A percentile compares a stretch with the other conserved stretches of the same genome.
phyloP scores from a whole-genome alignment of 2,888 invertebrate genomes.

The Choristoneura rosaceana region DNA sequence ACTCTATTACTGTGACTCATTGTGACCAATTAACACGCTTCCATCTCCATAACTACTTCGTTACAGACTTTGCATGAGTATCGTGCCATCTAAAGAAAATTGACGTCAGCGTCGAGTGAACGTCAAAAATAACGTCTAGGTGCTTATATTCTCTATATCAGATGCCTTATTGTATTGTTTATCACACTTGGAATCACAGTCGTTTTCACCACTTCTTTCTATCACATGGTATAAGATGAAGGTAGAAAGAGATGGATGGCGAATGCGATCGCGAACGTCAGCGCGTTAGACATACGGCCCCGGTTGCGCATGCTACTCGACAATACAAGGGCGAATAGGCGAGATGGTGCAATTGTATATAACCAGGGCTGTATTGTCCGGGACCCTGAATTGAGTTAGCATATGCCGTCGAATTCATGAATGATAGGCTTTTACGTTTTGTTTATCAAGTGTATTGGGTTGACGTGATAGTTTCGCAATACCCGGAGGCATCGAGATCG shows the following conservation, averaged over 20 bases:
- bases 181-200: too few species aligned
- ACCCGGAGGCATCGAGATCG: conserved; percentile 80
- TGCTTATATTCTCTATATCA: too few species aligned
- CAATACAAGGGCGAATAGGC: conserved; percentile 21
- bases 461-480: conserved; percentile 64
- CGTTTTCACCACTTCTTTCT: too few species aligned
- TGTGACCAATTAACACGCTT: conserved; percentile 7
- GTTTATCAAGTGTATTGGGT: conserved; percentile 6
- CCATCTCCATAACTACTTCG: conserved; percentile 17
- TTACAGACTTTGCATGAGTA: conserved; percentile 8
- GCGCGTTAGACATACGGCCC: too few species aligned
- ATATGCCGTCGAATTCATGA: conserved; percentile 11
- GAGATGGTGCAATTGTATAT: conserved; percentile 8
- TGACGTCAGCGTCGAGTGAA: conserved; percentile 21
- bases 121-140: too few species aligned
- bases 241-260: too few species aligned
- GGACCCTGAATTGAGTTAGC: background rate
- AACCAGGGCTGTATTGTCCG: conserved; percentile 20
- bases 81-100: conserved; percentile 35
- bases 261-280: too few species aligned
- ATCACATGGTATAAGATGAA: too few species aligned
- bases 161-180: too few species aligned
- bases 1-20: conserved; percentile 33
- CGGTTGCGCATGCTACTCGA: background rate
- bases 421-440: conserved; percentile 15